phyloP scores from a whole-genome alignment of 2,797 vertebrate genomes.

The Sebastes nivosus region DNA sequence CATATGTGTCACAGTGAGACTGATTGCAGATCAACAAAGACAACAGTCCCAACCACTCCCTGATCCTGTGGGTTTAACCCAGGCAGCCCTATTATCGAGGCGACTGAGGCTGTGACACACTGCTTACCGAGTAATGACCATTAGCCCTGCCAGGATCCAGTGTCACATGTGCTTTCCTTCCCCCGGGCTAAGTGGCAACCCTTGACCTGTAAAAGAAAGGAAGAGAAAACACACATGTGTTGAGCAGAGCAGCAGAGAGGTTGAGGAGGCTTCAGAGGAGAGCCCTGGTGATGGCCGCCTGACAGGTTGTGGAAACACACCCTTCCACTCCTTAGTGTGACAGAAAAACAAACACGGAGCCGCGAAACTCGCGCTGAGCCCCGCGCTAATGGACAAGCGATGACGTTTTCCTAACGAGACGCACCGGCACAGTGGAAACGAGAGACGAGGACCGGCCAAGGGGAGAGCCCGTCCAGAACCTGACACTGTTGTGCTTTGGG shows the following conservation, averaged over 20 bases:
- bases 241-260: conserved; percentile 56
- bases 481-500: conserved; percentile 65
- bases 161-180: conserved; percentile 69
- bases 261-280: conserved; percentile 49
- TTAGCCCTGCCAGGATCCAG: conserved; percentile 66
- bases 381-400: conserved; percentile 56
- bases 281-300: conserved; percentile 54
- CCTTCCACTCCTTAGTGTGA: conserved; percentile 67
- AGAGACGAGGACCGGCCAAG: conserved; percentile 35
- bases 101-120: conserved; percentile 50
- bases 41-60: conserved; percentile 68
- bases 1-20: conserved; percentile 59
- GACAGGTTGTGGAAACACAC: conserved; percentile 80
- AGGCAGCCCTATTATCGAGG: conserved; percentile 50
- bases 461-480: conserved; percentile 37
- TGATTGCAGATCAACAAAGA: conserved; percentile 71
- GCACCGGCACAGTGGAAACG: conserved; percentile 18
- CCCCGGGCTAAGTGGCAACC: conserved; percentile 67
- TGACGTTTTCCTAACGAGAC: conserved; percentile 51
- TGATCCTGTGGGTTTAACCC: conserved; percentile 67
- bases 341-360: conserved; percentile 75
- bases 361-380: conserved; percentile 42
- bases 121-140: conserved; percentile 63
- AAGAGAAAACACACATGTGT: conserved; percentile 67
- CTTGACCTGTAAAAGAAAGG: conserved; percentile 73